These are phyloP conservation scores for Lasioglossum villosulum DNA, from an alignment of 2,888 invertebrate genomes.

Conservation along the genomic window DNA sequence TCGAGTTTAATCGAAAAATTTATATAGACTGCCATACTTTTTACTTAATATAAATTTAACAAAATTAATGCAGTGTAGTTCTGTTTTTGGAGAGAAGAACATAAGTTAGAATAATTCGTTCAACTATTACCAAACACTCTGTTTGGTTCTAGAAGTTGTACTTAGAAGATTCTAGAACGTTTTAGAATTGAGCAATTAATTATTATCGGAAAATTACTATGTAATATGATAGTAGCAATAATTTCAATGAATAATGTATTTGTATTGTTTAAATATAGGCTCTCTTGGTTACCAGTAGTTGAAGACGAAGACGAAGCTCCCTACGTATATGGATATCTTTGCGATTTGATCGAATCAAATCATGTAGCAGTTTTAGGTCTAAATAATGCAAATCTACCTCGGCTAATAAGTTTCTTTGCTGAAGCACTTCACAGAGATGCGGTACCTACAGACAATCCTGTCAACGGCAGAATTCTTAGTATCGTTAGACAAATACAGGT, in stretches of 20 bases:
- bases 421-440: conserved; percentile 95
- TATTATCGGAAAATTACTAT: neutral
- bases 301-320: conserved; percentile 98
- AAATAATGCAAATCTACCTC: conserved; percentile 95
- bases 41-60: neutral
- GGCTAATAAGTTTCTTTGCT: conserved; percentile 94
- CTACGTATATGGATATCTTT: conserved; percentile 97
- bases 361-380: conserved; percentile 94
- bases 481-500: conserved; percentile 96
- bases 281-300: conserved; percentile 97
- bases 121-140: neutral
- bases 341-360: conserved; percentile 96
- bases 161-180: neutral
- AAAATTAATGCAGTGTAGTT: neutral
- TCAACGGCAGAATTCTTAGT: conserved; percentile 91
- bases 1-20: neutral
- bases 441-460: conserved; percentile 90
- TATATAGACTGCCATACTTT: neutral
- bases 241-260: neutral
- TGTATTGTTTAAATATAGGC: conserved; percentile 84
- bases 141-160: neutral
- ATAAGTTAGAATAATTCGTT: neutral
- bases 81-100: too few species aligned
- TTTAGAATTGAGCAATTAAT: neutral
- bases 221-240: neutral